Conservation (phyloP, 2,797 vertebrate species). For the Pygocentrus nattereri region DNA sequence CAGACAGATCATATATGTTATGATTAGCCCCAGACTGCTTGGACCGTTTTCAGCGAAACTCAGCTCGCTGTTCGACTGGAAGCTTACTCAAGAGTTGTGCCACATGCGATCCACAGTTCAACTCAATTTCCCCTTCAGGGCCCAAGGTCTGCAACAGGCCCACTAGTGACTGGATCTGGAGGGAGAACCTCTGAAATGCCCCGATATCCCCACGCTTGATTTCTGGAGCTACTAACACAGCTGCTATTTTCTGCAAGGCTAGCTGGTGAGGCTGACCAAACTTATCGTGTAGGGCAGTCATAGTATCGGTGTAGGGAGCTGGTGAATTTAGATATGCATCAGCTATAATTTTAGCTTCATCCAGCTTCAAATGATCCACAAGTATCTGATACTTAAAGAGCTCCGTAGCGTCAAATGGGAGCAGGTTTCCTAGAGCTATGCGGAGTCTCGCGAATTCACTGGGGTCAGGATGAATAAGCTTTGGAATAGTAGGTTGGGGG, state of each 20-base stretch:
- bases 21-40: neutral
- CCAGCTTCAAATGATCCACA: too few relatives aligned
- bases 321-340: too few relatives aligned
- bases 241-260: neutral
- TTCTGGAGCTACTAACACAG: too few relatives aligned
- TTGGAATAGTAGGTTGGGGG: too few relatives aligned
- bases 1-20: neutral
- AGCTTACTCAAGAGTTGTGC: constrained; percentile 20
- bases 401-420: neutral
- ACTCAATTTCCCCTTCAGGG: neutral
- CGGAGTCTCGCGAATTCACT: neutral
- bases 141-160: neutral
- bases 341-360: too few relatives aligned
- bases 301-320: too few relatives aligned
- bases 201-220: constrained; percentile 10
- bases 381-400: constrained; percentile 16
- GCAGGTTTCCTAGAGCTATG: neutral
- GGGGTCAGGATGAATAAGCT: neutral
- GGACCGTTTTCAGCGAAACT: constrained; percentile 21
- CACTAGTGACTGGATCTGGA: constrained; percentile 22
- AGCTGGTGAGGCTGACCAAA: neutral
- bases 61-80: constrained; percentile 12
- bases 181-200: constrained; percentile 15
- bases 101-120: constrained; percentile 23
- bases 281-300: too few relatives aligned